These are phyloP conservation scores for Nasonia vitripennis DNA, from an alignment of 1,140 invertebrate species.

Conservation along the genomic window DNA sequence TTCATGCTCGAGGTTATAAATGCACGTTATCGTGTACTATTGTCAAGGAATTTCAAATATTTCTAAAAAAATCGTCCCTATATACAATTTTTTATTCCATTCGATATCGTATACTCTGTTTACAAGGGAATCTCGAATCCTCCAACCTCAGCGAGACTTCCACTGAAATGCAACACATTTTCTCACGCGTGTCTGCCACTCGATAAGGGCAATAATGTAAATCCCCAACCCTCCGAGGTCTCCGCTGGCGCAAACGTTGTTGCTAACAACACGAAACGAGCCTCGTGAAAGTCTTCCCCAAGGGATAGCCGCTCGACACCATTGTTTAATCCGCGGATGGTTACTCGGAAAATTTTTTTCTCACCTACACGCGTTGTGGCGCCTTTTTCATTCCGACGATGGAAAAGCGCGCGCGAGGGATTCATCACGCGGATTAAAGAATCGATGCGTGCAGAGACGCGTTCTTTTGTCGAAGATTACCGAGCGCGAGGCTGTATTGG, in stretches of 20 bases:
- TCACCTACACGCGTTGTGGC: not conserved
- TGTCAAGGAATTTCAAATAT: no score
- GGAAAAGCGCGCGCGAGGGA: not conserved
- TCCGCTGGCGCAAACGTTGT: not conserved
- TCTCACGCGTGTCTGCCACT: not conserved
- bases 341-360: not conserved
- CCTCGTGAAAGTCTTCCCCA: not conserved
- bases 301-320: conserved; percentile 1
- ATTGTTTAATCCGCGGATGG: not conserved
- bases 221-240: not conserved
- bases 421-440: not conserved
- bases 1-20: no score
- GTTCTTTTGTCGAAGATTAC: conserved; percentile 1
- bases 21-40: no score
- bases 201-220: not conserved
- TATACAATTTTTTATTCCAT: no score
- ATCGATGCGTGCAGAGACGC: not conserved
- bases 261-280: not conserved
- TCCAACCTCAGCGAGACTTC: not conserved
- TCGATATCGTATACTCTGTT: no score
- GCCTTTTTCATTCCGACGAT: not conserved
- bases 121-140: no score
- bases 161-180: not conserved
- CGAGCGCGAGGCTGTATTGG: not conserved
- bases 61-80: no score